Evolutionary conservation across 2,888 invertebrate species (phyloP).

Genomic region (Synergus gifuensis): DNA sequence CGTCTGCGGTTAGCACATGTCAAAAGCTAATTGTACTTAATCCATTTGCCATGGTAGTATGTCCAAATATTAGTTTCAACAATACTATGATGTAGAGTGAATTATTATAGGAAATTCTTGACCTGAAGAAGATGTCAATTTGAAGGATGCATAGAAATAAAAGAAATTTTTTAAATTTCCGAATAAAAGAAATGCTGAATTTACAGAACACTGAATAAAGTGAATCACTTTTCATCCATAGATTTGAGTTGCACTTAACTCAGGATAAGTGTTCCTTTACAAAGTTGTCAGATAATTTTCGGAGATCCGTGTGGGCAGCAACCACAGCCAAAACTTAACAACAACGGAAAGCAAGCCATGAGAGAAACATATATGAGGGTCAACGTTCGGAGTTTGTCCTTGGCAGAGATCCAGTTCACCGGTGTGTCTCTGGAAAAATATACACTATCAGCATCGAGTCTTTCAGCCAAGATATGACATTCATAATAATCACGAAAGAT

Average conservation of each 20-base stretch:
- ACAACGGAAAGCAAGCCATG: conserved; percentile 36
- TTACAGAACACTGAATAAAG: too few species aligned
- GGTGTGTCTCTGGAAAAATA: conserved; percentile 65
- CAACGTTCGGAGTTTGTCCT: conserved; percentile 63
- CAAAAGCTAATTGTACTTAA: conserved; percentile 29
- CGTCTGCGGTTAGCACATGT: conserved; percentile 18
- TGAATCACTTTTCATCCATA: too few species aligned
- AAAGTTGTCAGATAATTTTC: background rate
- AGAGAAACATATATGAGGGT: conserved; percentile 51
- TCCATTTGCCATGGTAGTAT: background rate
- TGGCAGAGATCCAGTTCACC: conserved; percentile 68
- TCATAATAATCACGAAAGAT: conserved; percentile 19
- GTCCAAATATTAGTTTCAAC: too few species aligned
- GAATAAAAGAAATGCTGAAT: too few species aligned
- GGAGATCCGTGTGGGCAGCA: conserved; percentile 46
- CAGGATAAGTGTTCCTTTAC: too few species aligned
- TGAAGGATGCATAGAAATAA: too few species aligned
- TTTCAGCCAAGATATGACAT: conserved; percentile 42
- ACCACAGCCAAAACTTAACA: conserved; percentile 24
- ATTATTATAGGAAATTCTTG: too few species aligned
- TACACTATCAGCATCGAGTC: conserved; percentile 63
- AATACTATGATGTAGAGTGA: too few species aligned
- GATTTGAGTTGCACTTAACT: too few species aligned
- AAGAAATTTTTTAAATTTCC: too few species aligned
- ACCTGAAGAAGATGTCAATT: too few species aligned